Conservation (phyloP, 2,797 vertebrate species). For the Iguana delicatissima region DNA sequence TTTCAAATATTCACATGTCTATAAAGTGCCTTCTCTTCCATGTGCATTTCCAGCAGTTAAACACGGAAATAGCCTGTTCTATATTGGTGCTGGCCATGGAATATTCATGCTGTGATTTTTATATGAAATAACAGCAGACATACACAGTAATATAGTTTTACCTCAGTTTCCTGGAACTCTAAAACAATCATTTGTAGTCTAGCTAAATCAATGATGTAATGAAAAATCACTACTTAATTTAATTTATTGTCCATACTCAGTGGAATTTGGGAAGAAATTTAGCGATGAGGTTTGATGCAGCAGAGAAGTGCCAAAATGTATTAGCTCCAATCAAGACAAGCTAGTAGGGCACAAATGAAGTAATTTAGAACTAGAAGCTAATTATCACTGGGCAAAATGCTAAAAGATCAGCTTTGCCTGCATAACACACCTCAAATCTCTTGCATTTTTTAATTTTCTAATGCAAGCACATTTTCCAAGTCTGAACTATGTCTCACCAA, state of each 20-base stretch:
- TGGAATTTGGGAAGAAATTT: constrained; percentile 25
- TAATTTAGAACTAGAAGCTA: constrained; percentile 12
- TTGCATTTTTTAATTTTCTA: neutral
- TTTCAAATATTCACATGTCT: neutral
- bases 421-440: neutral
- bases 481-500: neutral
- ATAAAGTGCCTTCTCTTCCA: neutral
- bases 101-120: constrained; percentile 8
- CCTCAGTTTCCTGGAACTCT: constrained; percentile 23
- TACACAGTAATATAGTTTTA: neutral
- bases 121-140: constrained; percentile 11
- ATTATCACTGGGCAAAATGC: constrained; percentile 18
- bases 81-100: neutral
- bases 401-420: constrained; percentile 4
- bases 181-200: neutral
- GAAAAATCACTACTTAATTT: constrained; percentile 42
- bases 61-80: neutral
- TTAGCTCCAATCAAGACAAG: constrained; percentile 33
- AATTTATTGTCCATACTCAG: constrained; percentile 26
- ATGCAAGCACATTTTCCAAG: neutral
- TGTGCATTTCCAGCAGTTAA: neutral
- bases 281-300: neutral
- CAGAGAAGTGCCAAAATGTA: constrained; percentile 14
- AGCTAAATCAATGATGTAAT: constrained; percentile 38
- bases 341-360: constrained; percentile 11